Evolutionary conservation across 2,113 vertebrate genomes (phyloP).

Genomic region (Calidris pugnax): DNA sequence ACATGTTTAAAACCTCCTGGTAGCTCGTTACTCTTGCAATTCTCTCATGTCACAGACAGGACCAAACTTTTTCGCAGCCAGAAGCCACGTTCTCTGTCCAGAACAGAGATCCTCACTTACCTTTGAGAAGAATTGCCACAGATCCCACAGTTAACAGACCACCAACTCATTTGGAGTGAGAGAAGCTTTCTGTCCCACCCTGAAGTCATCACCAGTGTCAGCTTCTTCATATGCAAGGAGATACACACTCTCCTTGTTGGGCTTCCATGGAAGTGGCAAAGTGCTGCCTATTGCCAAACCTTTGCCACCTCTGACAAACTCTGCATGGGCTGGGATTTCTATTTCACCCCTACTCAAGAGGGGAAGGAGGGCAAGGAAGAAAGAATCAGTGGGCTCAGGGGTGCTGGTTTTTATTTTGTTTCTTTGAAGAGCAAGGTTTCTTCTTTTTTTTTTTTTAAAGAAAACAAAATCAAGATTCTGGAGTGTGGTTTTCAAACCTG

Average conservation of each 20-base stretch:
- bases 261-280: background rate
- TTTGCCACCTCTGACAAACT: background rate
- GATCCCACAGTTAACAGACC: background rate
- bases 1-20: background rate
- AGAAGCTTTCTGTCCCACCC: background rate
- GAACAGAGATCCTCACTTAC: background rate
- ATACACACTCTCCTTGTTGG: background rate
- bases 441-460: background rate
- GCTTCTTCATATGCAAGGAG: background rate
- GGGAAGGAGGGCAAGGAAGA: background rate
- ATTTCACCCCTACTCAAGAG: background rate
- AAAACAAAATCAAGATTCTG: conserved; percentile 25
- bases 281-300: background rate
- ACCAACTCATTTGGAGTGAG: background rate
- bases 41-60: background rate
- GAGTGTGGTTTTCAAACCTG: conserved; percentile 35
- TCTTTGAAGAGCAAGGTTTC: background rate
- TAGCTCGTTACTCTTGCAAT: background rate
- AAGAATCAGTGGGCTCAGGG: background rate
- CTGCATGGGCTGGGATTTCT: background rate
- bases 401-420: background rate
- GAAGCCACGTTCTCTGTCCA: background rate
- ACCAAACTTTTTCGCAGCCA: background rate
- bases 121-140: background rate
- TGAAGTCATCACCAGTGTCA: background rate